Evolutionary conservation across 2,888 invertebrate genomes (phyloP).

Genomic region (Xylota sylvarum): DNA sequence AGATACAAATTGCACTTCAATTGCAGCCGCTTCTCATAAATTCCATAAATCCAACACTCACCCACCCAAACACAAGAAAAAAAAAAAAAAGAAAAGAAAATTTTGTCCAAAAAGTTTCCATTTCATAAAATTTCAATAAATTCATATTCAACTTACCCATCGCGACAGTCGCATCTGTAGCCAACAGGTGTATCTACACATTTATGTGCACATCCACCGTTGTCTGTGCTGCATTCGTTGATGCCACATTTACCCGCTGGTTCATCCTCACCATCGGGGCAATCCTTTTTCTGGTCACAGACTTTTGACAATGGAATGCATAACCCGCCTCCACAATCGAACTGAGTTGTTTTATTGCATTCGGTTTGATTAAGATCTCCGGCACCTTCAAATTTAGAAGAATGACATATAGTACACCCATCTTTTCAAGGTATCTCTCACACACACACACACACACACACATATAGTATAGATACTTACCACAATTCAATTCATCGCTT

Average conservation of each 20-base stretch:
- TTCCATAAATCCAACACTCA: background rate
- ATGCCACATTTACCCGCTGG: slow-evolving; percentile 90
- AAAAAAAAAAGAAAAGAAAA: background rate
- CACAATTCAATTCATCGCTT: slow-evolving; percentile 94
- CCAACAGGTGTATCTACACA: slow-evolving; percentile 94
- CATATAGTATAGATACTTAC: slow-evolving; percentile 84
- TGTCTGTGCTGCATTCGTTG: slow-evolving; percentile 91
- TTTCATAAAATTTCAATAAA: slow-evolving; percentile 6
- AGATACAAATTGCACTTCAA: background rate
- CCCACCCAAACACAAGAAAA: background rate
- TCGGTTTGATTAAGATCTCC: slow-evolving; percentile 81
- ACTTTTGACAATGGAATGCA: slow-evolving; percentile 93
- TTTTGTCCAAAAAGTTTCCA: background rate
- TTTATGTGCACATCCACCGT: slow-evolving; percentile 94
- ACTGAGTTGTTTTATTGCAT: slow-evolving; percentile 91
- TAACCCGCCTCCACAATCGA: slow-evolving; percentile 93
- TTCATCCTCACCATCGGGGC: slow-evolving; percentile 95
- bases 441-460: slow-evolving; percentile 78
- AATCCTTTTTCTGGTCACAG: slow-evolving; percentile 94
- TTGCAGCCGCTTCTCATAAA: background rate
- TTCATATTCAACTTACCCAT: slow-evolving; percentile 85
- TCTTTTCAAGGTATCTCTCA: no score
- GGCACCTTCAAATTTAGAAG: slow-evolving; percentile 27
- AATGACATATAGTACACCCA: background rate
- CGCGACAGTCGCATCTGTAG: slow-evolving; percentile 92